Evolutionary conservation across 2,888 invertebrate genomes (phyloP), one percentile per base, ranked within the genome.

Genomic region (Phortica okadai): DNA sequence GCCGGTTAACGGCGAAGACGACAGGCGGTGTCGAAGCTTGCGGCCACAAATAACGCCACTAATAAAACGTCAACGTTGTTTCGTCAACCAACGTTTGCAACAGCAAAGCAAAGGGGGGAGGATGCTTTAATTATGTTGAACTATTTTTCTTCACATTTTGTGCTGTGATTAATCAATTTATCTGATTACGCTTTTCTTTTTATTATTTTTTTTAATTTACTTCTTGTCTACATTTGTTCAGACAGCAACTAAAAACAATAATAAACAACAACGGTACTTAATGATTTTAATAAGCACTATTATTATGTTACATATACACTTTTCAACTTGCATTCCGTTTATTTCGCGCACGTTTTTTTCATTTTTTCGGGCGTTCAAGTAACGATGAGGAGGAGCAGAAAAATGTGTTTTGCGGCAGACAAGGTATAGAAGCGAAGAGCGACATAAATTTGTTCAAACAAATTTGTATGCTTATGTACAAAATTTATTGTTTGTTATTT

Each of bases 111-210:
- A 54, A n/a, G 11, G n/a, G 10, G 54, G 54, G 10, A 10, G 54
- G 54, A 54, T 54, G 54, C 54, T 54, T 33, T 54, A 54, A 54
- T 54, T 54, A 54, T n/a, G n/a, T 54, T 54, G 10, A 54, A 54
- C n/a, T 10, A 54, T 54, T 54, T n/a, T 54, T 54, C 54, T 54
- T 54, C 54, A n/a, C 54, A 10, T 54, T 54, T 54, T n/a, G 10
- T 54, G 10, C 54, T 54, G 10, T 54, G 10, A n/a, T 54, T 54
- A 54, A 54, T 54, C 54, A 54, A 54, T 54, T 54, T 54, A 54
- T n/a, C 54, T 54, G 10, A 14, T 54, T 54, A 1, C n/a, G n/a
- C 1, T 54, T 54, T n/a, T 6, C 54, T 54, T 54, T 10, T 2
- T 10, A 10, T 54, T 2, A 2, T 54, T n/a, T 6, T 6, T 54